Conservation (phyloP, 2,888 invertebrate species). For the Plagiodera versicolora region DNA sequence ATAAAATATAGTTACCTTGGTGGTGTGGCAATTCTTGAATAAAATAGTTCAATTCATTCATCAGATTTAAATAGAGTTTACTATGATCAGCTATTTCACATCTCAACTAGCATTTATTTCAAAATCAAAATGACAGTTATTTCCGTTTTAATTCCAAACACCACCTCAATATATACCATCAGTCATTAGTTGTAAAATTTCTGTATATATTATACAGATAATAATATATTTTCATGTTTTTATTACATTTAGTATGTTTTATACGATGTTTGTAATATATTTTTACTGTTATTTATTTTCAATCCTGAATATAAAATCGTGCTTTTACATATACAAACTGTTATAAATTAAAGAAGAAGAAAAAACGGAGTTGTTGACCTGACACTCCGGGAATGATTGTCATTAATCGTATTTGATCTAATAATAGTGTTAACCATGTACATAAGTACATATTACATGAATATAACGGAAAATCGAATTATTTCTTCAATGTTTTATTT, state of each 20-base stretch:
- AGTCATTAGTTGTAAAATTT: slow-evolving; percentile 49
- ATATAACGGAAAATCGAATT: slow-evolving; percentile 50
- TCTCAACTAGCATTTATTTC: slow-evolving; percentile 44
- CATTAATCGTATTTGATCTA: slow-evolving; percentile 54
- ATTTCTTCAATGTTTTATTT: slow-evolving; percentile 20
- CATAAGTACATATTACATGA: slow-evolving; percentile 55
- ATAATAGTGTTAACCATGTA: slow-evolving; percentile 56
- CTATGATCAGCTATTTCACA: slow-evolving; percentile 43
- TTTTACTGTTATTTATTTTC: slow-evolving; percentile 54
- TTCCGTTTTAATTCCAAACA: slow-evolving; percentile 39
- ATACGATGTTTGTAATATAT: slow-evolving; percentile 53
- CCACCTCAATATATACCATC: slow-evolving; percentile 38
- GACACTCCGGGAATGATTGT: slow-evolving; percentile 53
- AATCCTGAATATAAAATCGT: slow-evolving; percentile 45
- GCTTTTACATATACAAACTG: slow-evolving; percentile 43
- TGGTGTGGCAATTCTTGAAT: not conserved
- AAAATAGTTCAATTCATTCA: not conserved
- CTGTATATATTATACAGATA: slow-evolving; percentile 53
- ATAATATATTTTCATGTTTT: slow-evolving; percentile 48
- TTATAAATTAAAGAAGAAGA: slow-evolving; percentile 44
- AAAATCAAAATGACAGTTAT: slow-evolving; percentile 47
- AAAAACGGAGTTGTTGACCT: slow-evolving; percentile 42
- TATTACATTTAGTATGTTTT: slow-evolving; percentile 53
- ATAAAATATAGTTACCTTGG: not conserved
- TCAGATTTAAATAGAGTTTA: slow-evolving; percentile 15